Percentiles rank a stretch among this genome's conserved stretches.
Conservation (phyloP, 2,797 vertebrate species). For the Myotis pilosus region DNA sequence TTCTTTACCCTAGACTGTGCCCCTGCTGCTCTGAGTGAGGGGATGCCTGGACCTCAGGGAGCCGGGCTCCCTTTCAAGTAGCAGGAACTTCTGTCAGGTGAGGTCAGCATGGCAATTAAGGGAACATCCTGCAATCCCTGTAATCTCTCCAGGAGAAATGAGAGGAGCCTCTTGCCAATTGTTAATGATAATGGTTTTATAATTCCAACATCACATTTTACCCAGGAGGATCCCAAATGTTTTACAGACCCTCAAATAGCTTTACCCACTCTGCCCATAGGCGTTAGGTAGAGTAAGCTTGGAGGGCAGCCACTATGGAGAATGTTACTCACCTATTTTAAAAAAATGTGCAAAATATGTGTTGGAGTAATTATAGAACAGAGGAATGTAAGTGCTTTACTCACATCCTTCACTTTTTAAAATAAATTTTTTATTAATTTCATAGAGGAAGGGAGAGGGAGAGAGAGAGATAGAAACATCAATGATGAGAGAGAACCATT, state of each 20-base stretch:
- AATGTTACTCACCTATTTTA: neutral
- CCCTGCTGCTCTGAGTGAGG: neutral
- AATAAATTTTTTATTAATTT: no score
- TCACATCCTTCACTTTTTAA: neutral
- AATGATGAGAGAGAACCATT: no score
- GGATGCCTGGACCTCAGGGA: neutral
- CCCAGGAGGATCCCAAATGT: constrained; percentile 67
- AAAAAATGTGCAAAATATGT: neutral
- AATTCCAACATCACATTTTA: constrained; percentile 68
- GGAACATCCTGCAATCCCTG: constrained; percentile 41
- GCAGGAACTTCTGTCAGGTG: constrained; percentile 15
- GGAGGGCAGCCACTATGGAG: constrained; percentile 40
- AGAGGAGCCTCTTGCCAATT: neutral
- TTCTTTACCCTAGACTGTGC: neutral
- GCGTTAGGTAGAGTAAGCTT: constrained; percentile 18
- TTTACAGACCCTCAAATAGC: constrained; percentile 56
- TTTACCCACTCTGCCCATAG: constrained; percentile 55
- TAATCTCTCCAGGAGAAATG: neutral
- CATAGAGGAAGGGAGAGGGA: no score
- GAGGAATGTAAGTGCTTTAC: neutral
- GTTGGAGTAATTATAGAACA: neutral
- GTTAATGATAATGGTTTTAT: constrained; percentile 63
- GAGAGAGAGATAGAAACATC: no score
- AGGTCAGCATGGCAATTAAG: constrained; percentile 60
- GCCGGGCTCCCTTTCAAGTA: neutral